Base-by-base conservation (phyloP, 1,140 invertebrate species). In the Lordiphosa stackelbergi region DNA sequence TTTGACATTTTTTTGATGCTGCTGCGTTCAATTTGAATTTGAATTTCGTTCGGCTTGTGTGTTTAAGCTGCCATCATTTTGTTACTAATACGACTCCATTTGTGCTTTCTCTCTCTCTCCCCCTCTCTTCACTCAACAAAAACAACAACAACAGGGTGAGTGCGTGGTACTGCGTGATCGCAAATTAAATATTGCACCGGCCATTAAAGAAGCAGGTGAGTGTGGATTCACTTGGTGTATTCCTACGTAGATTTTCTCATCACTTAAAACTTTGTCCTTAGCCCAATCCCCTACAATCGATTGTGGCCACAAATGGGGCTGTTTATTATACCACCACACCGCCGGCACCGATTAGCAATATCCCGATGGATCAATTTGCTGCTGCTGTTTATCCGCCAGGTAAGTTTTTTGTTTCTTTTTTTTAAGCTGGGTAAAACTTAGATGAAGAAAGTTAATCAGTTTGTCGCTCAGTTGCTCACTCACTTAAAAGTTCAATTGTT, bases 181-280 rank as follows among this genome's bases (percentile, higher is more conserved):
- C 71, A 95, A 95, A 88, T 88, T 96, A 48, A 96, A 96, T 85
- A 95, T 96, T 87, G 95, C 95, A n/a, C 94, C 95, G 64, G 95
- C 95, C 60, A 94, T 96, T 96, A 61, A 94, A 95, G 81, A 96
- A 96, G 88, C 94, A 96, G 89, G 92, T 93, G 81, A 88, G 77
- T 84, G 9, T 10, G 7, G 8, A 5, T 19, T 46, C 1, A 4
- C n/a, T 11, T 8, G 16, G 7, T 10, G 16, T n/a, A 19, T 46
- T 12, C 4, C 38, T 36, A 22, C 22, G 12, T 37, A 31, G 11
- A 13, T 16, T n/a, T n/a, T 3, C 43, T 35, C 58, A 45, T 7
- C 16, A 31, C 8, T 49, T 10, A 7, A 31, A 31, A 31, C 35
- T 53, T 43, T 37, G 12, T 24, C 10, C 19, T 3, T 4, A 65